These are phyloP conservation scores for Balearica regulorum DNA, from an alignment of 2,797 vertebrate genomes.

Conservation along the genomic window DNA sequence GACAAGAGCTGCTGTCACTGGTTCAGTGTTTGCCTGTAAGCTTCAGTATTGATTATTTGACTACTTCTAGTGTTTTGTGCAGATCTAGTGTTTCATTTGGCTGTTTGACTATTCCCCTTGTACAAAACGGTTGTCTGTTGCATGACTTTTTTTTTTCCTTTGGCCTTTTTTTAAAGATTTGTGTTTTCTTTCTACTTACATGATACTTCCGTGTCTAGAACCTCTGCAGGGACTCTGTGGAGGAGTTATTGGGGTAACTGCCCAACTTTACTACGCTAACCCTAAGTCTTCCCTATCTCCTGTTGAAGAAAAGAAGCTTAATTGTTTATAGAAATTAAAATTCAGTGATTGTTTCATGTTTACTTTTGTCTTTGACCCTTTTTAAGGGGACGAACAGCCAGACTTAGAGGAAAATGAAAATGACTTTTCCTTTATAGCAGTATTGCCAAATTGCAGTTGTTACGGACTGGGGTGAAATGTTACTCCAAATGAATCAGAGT, in stretches of 20 bases:
- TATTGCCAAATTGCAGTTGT: neutral
- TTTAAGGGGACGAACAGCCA: neutral
- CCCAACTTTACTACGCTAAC: neutral
- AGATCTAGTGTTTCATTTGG: neutral
- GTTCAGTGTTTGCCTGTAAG: neutral
- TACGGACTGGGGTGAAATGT: neutral
- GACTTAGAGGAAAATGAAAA: neutral
- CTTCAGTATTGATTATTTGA: neutral
- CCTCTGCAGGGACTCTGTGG: neutral
- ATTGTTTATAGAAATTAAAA: neutral
- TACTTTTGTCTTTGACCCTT: neutral
- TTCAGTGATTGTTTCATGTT: neutral
- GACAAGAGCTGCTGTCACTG: neutral
- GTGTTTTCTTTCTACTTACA: neutral
- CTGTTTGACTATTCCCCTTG: neutral
- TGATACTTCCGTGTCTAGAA: neutral
- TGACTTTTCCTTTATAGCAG: neutral
- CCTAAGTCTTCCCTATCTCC: neutral
- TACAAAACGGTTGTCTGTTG: neutral
- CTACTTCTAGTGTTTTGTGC: neutral
- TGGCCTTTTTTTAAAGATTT: rapidly evolving
- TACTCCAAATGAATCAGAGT: neutral
- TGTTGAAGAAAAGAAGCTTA: neutral
- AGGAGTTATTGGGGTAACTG: neutral
- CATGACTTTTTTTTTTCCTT: neutral